Percentiles rank a stretch among this genome's conserved stretches.
Evolutionary conservation across 2,888 invertebrate species (phyloP).

Genomic region (Megamerina dolium): DNA sequence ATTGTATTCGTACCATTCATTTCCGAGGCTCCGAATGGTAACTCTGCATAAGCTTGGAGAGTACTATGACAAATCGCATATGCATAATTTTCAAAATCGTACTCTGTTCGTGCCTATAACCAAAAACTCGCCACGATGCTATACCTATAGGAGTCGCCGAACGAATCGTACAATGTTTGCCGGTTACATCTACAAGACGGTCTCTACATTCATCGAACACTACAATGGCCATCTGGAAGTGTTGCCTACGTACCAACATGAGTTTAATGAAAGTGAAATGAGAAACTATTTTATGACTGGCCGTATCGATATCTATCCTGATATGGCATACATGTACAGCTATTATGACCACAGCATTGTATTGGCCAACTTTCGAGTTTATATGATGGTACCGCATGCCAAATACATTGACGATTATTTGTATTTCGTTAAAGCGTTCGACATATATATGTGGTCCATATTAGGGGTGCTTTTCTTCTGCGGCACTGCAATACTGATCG

Average conservation of each 20-base stretch:
- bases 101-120: constrained; percentile 13
- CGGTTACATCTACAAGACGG: constrained; percentile 28
- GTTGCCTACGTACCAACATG: neutral
- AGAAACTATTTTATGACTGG: constrained; percentile 18
- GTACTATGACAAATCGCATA: constrained; percentile 17
- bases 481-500: neutral
- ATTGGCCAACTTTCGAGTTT: constrained; percentile 21
- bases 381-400: constrained; percentile 24
- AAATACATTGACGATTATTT: constrained; percentile 19
- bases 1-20: constrained; percentile 28
- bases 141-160: constrained; percentile 16
- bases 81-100: constrained; percentile 26
- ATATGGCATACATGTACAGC: constrained; percentile 19
- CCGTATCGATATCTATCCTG: constrained; percentile 25
- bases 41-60: constrained; percentile 10
- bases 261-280: too few relatives aligned
- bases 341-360: constrained; percentile 24
- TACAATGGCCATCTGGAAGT: constrained; percentile 28
- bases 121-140: constrained; percentile 12
- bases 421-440: constrained; percentile 24
- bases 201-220: constrained; percentile 25
- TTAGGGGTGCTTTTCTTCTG: neutral
- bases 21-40: constrained; percentile 19
- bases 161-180: constrained; percentile 20
- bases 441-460: constrained; percentile 16